phyloP scores from a whole-genome alignment of 2,113 vertebrate species.

The Corvus cornix region DNA sequence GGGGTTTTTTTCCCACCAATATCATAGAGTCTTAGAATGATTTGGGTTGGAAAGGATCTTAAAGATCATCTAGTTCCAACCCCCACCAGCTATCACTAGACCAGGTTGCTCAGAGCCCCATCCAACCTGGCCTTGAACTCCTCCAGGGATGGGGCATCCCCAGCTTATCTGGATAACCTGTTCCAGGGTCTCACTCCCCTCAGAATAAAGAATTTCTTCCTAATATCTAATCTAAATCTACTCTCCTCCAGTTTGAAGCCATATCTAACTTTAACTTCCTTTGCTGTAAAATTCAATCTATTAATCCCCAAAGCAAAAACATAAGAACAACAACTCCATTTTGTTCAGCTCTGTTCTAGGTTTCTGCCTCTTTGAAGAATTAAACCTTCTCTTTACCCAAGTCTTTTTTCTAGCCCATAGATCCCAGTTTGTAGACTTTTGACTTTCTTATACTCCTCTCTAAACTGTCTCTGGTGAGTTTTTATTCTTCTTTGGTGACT shows the following conservation, averaged over 20 bases:
- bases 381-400: background rate
- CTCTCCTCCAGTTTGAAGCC: background rate
- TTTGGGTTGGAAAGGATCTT: background rate
- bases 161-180: background rate
- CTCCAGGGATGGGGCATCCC: background rate
- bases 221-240: background rate
- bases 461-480: background rate
- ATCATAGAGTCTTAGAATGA: background rate
- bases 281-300: background rate
- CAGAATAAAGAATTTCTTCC: background rate
- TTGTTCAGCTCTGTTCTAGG: background rate
- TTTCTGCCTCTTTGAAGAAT: background rate
- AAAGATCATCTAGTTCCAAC: background rate
- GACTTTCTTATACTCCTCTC: background rate
- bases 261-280: background rate
- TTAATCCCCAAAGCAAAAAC: background rate
- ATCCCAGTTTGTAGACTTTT: background rate
- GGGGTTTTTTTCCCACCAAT: background rate
- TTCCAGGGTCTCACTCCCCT: background rate
- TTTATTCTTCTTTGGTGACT: background rate
- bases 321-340: background rate
- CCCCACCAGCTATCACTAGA: rapidly evolving
- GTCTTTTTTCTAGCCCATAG: background rate
- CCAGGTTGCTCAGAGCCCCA: background rate
- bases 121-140: background rate